Base-by-base conservation (phyloP, 2,113 vertebrate genomes). In the Aphyosemion australe region DNA sequence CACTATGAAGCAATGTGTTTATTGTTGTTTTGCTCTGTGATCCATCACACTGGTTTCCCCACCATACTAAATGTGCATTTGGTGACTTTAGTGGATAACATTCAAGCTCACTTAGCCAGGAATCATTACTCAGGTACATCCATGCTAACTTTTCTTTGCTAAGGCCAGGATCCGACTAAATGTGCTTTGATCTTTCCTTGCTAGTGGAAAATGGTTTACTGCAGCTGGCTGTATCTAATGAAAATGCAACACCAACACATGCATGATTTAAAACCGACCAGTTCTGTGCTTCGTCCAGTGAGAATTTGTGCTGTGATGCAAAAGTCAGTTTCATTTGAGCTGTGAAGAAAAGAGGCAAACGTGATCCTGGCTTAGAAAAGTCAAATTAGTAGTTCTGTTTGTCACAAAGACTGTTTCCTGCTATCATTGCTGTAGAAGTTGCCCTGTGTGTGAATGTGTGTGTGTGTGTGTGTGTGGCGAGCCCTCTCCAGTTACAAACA, bases 231-330 rank as follows among this genome's bases (percentile, higher is more conserved):
- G 58, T 51, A 45, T 78, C 61, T 31, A 15, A 48, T 69, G 61
- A 62, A 57, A 62, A 69, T 61, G 63, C 72, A 67, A 63, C 60
- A 11, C 37, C 46, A 67, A 69, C 50, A 67, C 83, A 72, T 83
- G 85, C 79, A 65, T 54, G 59, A 78, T 55, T 51, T 72, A 49
- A 81, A 74, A 71, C 68, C 53, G 66, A 63, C 48, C 61, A 71
- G 70, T 78, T 75, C 64, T 57, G 52, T 72, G 65, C 59, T 57
- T 7, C 66, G 69, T 69, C 61, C 66, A 50, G 57, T 73, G 42
- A 72, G 69, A 79, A 42, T 18, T 67, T 72, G 57, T 72, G 72
- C 82, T 81, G 64, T 79, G 46, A 80, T 34, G 56, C 47, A 78
- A 67, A 72, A 4, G 60, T 74, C 52, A 14, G 57, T 45, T 52